A percentile compares a stretch with the other conserved stretches of the same genome.
Evolutionary conservation across 2,113 vertebrate species (phyloP).

Genomic region (Pteropus alecto): DNA sequence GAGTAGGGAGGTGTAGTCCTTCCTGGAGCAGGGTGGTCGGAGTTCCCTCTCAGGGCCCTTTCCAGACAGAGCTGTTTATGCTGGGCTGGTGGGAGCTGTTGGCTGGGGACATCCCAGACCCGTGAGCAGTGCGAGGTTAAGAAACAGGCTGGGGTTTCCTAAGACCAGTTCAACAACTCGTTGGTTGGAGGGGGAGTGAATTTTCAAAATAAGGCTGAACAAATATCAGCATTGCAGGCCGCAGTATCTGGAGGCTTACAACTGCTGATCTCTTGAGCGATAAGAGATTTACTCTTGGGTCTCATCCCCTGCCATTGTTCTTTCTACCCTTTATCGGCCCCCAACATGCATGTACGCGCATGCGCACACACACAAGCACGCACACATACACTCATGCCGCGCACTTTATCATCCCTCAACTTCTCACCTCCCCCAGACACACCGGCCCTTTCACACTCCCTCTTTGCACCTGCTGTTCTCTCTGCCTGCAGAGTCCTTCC

Average conservation of each 20-base stretch:
- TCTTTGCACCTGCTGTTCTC: constrained; percentile 58
- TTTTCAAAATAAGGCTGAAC: constrained; percentile 8
- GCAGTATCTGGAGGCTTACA: not conserved
- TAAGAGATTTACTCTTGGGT: constrained; percentile 26
- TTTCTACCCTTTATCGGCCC: not conserved
- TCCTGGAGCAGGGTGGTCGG: not conserved
- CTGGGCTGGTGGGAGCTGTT: not conserved
- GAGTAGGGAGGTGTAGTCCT: not conserved
- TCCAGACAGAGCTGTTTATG: not conserved
- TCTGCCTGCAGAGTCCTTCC: not conserved
- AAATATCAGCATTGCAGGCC: not conserved
- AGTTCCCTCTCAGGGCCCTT: not conserved
- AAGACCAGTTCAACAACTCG: not conserved
- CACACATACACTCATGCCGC: no score
- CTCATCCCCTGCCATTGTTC: not conserved
- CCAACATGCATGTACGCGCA: not conserved
- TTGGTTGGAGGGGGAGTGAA: not conserved
- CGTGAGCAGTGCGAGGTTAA: not conserved
- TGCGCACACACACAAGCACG: not conserved
- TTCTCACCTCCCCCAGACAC: constrained; percentile 39
- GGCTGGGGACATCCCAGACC: not conserved
- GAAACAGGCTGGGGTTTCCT: not conserved
- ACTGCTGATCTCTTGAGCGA: not conserved
- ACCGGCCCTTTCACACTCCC: constrained; percentile 38
- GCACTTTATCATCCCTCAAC: not conserved